phyloP scores from a whole-genome alignment of 64 coral and sea anemone species.

The Dendronephthya gigantea region DNA sequence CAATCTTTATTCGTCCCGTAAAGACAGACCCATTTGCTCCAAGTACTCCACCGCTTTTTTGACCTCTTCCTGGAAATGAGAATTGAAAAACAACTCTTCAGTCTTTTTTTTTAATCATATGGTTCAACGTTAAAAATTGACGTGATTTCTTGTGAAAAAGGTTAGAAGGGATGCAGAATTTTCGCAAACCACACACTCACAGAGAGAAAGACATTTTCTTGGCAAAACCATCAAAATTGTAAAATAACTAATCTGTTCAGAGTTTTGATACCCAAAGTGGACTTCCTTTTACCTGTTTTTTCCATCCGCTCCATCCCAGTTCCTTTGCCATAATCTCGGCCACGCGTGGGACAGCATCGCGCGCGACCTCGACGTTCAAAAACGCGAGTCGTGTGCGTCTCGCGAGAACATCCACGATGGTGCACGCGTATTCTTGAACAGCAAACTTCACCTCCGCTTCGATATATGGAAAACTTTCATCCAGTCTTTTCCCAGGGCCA shows the following conservation, averaged over 20 bases:
- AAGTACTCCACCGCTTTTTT: not conserved
- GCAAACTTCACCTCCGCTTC: conserved; percentile 88
- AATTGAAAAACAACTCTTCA: not conserved
- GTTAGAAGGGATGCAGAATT: too few relatives aligned
- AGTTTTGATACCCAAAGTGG: too few relatives aligned
- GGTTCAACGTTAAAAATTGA: not conserved
- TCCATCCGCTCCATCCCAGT: conserved; percentile 58
- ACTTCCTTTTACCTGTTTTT: conserved; percentile 52
- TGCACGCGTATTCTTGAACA: conserved; percentile 78
- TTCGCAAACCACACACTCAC: too few relatives aligned
- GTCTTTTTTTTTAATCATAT: not conserved
- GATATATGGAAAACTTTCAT: conserved; percentile 78
- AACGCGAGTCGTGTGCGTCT: conserved; percentile 83
- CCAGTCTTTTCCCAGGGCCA: conserved; percentile 61
- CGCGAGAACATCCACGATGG: conserved; percentile 75
- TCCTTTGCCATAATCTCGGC: conserved; percentile 90
- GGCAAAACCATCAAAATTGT: not conserved
- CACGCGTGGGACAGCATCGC: conserved; percentile 61
- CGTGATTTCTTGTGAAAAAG: not conserved
- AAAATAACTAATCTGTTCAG: not conserved
- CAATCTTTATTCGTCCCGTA: not conserved
- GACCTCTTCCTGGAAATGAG: not conserved
- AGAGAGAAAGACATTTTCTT: too few relatives aligned
- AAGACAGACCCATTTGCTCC: not conserved
- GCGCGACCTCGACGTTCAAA: conserved; percentile 60